These are phyloP conservation scores for Caenorhabditis tropicalis DNA, from an alignment of 1,140 invertebrate genomes.

Conservation along the genomic window DNA sequence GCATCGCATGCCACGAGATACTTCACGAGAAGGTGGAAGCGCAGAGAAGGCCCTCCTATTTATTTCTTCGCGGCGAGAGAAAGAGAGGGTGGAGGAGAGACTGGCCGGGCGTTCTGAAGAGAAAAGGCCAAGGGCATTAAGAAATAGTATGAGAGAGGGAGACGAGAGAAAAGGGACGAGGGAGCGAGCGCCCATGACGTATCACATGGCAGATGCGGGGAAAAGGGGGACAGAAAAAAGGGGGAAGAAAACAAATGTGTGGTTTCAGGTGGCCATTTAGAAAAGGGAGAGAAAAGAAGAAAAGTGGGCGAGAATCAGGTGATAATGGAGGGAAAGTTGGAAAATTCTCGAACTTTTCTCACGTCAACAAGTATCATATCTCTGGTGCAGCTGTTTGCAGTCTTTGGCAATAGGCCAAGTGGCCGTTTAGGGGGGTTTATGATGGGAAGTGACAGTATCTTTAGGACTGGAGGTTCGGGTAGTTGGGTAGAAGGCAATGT, in stretches of 20 bases:
- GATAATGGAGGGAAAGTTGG: too few species aligned
- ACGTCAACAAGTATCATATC: too few species aligned
- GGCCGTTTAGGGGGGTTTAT: too few species aligned
- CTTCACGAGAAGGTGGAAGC: not conserved
- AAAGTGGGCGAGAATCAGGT: too few species aligned
- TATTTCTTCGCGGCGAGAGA: not conserved
- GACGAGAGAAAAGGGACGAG: not conserved
- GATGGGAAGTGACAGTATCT: too few species aligned
- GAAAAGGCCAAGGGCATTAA: not conserved
- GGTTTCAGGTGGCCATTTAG: not conserved
- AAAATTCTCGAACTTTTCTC: too few species aligned
- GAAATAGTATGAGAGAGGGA: not conserved
- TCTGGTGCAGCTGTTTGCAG: too few species aligned
- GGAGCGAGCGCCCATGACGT: slow-evolving; percentile 12
- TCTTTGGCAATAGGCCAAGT: too few species aligned
- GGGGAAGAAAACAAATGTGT: not conserved
- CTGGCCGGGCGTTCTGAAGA: not conserved
- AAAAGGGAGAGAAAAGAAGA: too few species aligned
- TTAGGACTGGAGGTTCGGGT: too few species aligned
- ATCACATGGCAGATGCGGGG: not conserved
- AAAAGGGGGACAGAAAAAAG: not conserved
- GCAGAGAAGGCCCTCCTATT: not conserved
- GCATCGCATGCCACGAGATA: not conserved
- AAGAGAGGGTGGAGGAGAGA: not conserved
- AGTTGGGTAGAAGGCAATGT: too few species aligned